Conservation (phyloP, 2,888 invertebrate species). For the Dicyrtoma fusca region DNA sequence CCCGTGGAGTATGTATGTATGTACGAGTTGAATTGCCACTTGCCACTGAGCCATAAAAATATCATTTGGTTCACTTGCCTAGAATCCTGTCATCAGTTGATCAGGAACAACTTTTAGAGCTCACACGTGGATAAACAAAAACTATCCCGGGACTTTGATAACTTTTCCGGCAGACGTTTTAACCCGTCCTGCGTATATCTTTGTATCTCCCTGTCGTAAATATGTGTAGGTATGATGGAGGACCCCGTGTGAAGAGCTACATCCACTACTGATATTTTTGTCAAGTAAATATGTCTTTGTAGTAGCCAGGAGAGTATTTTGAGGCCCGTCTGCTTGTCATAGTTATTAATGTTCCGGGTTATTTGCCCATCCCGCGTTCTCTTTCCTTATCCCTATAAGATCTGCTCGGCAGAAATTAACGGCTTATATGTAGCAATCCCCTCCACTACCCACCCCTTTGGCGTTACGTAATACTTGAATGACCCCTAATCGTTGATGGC, state of each 20-base stretch:
- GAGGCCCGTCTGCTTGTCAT: too few species aligned
- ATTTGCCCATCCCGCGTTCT: too few species aligned
- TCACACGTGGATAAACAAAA: slow-evolving; percentile 46
- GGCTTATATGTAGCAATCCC: too few species aligned
- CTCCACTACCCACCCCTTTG: background rate
- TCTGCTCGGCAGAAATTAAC: too few species aligned
- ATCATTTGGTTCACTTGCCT: slow-evolving; percentile 42
- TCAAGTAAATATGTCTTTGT: too few species aligned
- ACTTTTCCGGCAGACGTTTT: slow-evolving; percentile 36
- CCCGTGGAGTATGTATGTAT: background rate
- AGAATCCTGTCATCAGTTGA: slow-evolving; percentile 45
- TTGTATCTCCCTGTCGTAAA: too few species aligned
- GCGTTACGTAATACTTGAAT: background rate
- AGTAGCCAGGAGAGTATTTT: too few species aligned
- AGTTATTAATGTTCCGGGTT: too few species aligned
- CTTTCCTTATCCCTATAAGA: too few species aligned
- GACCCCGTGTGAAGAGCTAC: too few species aligned
- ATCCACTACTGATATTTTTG: too few species aligned
- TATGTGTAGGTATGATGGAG: too few species aligned
- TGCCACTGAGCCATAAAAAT: slow-evolving; percentile 38
- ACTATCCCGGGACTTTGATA: slow-evolving; percentile 26
- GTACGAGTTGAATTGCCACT: slow-evolving; percentile 18
- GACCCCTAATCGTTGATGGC: slow-evolving; percentile 21
- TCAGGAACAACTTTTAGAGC: slow-evolving; percentile 39
- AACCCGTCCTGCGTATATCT: background rate